These are phyloP conservation scores for Sesamia nonagrioides DNA, from an alignment of 1,140 invertebrate genomes.

Conservation along the genomic window DNA sequence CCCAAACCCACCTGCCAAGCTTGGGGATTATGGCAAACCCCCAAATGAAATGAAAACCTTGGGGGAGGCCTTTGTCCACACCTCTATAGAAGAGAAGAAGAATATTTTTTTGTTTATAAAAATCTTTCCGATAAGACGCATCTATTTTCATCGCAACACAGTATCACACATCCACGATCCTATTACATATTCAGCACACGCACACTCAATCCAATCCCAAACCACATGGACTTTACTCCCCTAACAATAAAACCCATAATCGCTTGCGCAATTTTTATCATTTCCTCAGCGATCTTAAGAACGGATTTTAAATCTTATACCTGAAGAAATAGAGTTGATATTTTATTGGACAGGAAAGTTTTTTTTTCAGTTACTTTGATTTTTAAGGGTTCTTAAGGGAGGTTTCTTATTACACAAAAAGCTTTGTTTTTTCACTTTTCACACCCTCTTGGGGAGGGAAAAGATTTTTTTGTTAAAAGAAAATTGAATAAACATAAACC, in stretches of 20 bases:
- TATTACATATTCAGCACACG: slow-evolving; percentile 56
- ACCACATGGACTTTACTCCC: slow-evolving; percentile 22
- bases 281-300: background rate
- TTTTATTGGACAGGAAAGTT: background rate
- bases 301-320: background rate
- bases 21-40: no score
- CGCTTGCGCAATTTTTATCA: slow-evolving; percentile 22
- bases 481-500: background rate
- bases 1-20: no score
- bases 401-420: slow-evolving; percentile 19
- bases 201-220: background rate
- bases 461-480: slow-evolving; percentile 5
- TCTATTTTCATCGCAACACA: slow-evolving; percentile 27
- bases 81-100: no score
- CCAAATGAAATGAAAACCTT: no score
- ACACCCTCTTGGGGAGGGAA: background rate
- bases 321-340: slow-evolving; percentile 5
- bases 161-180: slow-evolving; percentile 45
- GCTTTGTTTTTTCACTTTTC: slow-evolving; percentile 1
- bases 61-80: no score
- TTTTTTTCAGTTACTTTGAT: slow-evolving; percentile 25
- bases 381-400: slow-evolving; percentile 31
- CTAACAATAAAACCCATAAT: slow-evolving; percentile 20
- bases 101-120: no score
- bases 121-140: background rate